Base-by-base conservation (phyloP, 2,113 vertebrate genomes). In the Cranoglanis bouderius region DNA sequence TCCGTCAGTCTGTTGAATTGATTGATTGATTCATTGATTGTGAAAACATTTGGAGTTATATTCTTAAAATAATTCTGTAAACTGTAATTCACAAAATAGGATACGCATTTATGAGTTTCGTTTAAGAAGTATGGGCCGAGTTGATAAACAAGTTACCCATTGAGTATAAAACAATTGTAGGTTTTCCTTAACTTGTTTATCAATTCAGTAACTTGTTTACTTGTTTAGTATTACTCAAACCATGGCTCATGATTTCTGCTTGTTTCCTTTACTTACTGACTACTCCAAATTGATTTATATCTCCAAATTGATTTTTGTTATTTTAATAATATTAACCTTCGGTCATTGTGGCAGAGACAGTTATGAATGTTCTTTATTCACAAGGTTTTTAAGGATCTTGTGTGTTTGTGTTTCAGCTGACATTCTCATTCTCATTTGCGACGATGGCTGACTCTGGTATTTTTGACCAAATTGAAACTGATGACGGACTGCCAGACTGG, bases 391-490 rank as follows among this genome's bases (percentile, higher is more conserved):
- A 65, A 63, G 57, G 57, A 18, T 38, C 14, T 24, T 75, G 13
- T 53, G 35, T 85, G 19, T 89, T 5, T 87, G 4, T 90, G 61
- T 91, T 72, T 92, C 49, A 40, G n/a, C 90, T 92, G 84, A 51
- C 0, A 24, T 85, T 87, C 35, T 72, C 55, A 51, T 40, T n/a
- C n/a, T n/a, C n/a, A n/a, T n/a, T n/a, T 43, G 55, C 83, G 2
- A 90, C 38, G 32, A 96, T 96, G 96, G 92, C 93, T 88, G 90
- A 92, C 90, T 88, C 88, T 24, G 75, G 87, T 82, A 67, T 90
- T 86, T 94, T 96, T 51, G 46, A 88, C 26, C 78, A 92, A n/a
- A 40, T 88, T 38, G 94, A 96, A 90, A 65, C 92, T 24, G 96
- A 97, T 29, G 0, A 87, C 29, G 0, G 0, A 0, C 0, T 0